Conservation (phyloP, 2,113 vertebrate species). For the Oncorhynchus mykiss region DNA sequence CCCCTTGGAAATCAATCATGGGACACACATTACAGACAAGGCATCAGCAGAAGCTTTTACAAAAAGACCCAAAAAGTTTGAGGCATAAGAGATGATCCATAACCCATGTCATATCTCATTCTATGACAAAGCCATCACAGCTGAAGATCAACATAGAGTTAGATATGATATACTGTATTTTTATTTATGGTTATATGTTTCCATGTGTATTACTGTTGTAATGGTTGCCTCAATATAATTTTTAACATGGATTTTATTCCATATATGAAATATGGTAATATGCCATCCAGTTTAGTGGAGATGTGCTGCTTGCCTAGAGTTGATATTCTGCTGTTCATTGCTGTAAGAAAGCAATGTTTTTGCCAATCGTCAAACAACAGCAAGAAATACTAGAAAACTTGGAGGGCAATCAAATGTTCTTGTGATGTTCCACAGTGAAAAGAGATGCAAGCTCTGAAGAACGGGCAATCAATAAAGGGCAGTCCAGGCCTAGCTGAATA, state of each 20-base stretch:
- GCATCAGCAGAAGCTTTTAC: slow-evolving; percentile 33
- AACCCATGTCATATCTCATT: neutral
- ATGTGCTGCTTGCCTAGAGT: neutral
- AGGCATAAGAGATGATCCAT: slow-evolving; percentile 26
- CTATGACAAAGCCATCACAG: neutral
- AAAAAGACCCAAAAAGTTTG: slow-evolving; percentile 13
- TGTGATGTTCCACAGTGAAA: too few relatives aligned
- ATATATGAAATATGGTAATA: neutral
- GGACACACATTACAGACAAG: slow-evolving; percentile 31
- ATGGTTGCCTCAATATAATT: neutral
- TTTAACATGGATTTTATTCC: neutral
- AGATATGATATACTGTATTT: neutral
- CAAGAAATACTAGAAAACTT: too few relatives aligned
- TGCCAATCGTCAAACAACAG: neutral
- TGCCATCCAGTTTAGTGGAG: neutral
- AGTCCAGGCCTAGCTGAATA: too few relatives aligned
- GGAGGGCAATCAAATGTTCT: too few relatives aligned
- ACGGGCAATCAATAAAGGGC: too few relatives aligned
- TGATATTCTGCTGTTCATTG: neutral
- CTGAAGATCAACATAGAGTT: neutral
- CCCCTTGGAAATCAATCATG: slow-evolving; percentile 67
- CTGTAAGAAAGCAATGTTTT: neutral
- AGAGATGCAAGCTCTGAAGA: too few relatives aligned
- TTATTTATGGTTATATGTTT: neutral
- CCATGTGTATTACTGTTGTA: neutral